phyloP scores from a whole-genome alignment of 2,113 vertebrate genomes.

The Galemys pyrenaicus region DNA sequence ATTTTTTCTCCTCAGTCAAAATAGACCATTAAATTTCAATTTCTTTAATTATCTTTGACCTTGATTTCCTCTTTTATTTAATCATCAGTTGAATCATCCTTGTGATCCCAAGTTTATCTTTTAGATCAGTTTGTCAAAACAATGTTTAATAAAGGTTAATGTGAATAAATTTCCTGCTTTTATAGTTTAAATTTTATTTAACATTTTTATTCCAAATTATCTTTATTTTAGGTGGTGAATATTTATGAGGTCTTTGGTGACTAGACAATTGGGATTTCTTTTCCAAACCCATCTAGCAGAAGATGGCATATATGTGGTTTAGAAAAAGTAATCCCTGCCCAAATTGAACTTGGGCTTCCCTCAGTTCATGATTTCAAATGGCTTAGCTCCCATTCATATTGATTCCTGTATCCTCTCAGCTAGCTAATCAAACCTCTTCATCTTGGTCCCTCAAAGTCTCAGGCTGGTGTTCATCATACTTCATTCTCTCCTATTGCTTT shows the following conservation, averaged over 20 bases:
- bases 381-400: constrained; percentile 22
- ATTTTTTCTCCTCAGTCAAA: background rate
- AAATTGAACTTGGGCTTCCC: constrained; percentile 8
- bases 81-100: background rate
- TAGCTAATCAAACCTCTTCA: constrained; percentile 63
- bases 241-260: constrained; percentile 15
- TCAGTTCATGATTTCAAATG: constrained; percentile 58
- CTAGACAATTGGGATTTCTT: background rate
- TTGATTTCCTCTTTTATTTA: constrained; percentile 27
- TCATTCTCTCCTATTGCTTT: constrained; percentile 47
- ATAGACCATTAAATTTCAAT: constrained; percentile 24
- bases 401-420: constrained; percentile 46
- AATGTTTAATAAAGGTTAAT: background rate
- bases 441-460: constrained; percentile 22
- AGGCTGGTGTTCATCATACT: background rate
- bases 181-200: background rate
- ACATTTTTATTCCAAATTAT: background rate
- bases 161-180: background rate
- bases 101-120: background rate
- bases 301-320: constrained; percentile 13
- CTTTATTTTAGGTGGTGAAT: constrained; percentile 36
- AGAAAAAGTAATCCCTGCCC: constrained; percentile 41
- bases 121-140: background rate
- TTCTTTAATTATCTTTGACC: background rate
- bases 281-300: background rate